Evolutionary conservation across 2,888 invertebrate species (phyloP).

Genomic region (Zygaena filipendulae): DNA sequence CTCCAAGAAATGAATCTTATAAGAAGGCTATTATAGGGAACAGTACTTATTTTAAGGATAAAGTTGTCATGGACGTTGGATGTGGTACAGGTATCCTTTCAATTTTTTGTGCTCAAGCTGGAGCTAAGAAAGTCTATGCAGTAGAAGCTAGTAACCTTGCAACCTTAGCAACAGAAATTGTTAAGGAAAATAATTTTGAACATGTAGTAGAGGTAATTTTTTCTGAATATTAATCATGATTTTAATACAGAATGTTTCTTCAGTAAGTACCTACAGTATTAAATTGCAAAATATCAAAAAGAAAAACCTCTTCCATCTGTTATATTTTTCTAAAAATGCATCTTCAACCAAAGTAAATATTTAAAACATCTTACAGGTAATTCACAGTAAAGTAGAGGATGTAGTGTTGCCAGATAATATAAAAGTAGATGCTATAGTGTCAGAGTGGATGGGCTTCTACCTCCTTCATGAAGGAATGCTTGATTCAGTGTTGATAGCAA

Average conservation of each 20-base stretch:
- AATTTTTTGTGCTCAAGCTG: conserved; percentile 88
- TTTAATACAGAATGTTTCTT: too few species aligned
- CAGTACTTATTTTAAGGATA: conserved; percentile 74
- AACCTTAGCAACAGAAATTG: conserved; percentile 71
- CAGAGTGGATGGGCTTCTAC: conserved; percentile 99
- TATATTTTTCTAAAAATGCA: too few species aligned
- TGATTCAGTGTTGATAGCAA: conserved; percentile 85
- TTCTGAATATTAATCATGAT: conserved; percentile 2
- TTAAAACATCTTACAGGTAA: conserved; percentile 73
- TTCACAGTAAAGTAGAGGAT: conserved; percentile 83
- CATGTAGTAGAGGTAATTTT: conserved; percentile 71
- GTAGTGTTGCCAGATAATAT: conserved; percentile 70
- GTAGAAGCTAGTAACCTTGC: conserved; percentile 84
- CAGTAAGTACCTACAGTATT: too few species aligned
- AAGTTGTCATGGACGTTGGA: conserved; percentile 87
- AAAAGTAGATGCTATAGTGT: conserved; percentile 89
- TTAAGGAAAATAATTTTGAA: conserved; percentile 76
- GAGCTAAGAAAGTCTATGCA: conserved; percentile 88
- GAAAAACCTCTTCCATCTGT: too few species aligned
- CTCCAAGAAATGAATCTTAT: conserved; percentile 81
- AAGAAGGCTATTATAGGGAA: conserved; percentile 80
- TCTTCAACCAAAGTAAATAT: too few species aligned
- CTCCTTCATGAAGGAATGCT: conserved; percentile 96
- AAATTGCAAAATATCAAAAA: too few species aligned
- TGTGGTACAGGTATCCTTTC: conserved; percentile 91